These are phyloP conservation scores for Corythornis cristatus DNA, from an alignment of 2,113 vertebrate genomes.

Conservation along the genomic window DNA sequence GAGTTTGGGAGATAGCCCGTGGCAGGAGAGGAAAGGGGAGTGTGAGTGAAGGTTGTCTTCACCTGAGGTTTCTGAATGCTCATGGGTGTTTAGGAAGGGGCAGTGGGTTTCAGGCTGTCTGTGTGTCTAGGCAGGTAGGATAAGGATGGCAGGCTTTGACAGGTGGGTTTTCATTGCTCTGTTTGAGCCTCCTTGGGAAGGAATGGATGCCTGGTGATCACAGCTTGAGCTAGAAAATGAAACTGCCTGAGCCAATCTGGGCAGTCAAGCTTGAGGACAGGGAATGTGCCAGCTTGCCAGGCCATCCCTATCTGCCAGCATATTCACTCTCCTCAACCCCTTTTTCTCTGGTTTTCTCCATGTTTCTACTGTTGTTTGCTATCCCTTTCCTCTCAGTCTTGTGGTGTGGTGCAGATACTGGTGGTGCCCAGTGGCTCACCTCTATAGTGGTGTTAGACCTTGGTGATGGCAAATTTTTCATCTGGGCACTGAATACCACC, in stretches of 20 bases:
- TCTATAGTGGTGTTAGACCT: rapidly evolving
- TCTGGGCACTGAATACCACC: neutral
- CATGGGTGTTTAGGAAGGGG: neutral
- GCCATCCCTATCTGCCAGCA: neutral
- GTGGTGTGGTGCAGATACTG: neutral
- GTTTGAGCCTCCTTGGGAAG: neutral
- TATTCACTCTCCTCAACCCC: neutral
- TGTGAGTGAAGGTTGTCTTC: neutral
- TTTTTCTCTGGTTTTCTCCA: neutral
- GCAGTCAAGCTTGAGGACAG: neutral
- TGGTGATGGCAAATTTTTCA: neutral
- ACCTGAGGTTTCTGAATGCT: neutral
- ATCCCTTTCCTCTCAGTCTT: neutral
- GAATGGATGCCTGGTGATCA: neutral
- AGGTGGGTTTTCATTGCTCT: neutral
- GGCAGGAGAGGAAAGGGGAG: neutral
- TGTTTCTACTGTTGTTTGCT: neutral
- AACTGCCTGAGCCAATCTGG: neutral
- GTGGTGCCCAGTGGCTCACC: neutral
- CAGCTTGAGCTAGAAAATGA: neutral
- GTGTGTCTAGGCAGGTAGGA: neutral
- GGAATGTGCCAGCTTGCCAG: neutral
- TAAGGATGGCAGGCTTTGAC: neutral
- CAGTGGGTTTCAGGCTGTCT: neutral
- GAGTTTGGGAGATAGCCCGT: neutral